Conservation (phyloP, 2,113 vertebrate species). For the Agapornis roseicollis region DNA sequence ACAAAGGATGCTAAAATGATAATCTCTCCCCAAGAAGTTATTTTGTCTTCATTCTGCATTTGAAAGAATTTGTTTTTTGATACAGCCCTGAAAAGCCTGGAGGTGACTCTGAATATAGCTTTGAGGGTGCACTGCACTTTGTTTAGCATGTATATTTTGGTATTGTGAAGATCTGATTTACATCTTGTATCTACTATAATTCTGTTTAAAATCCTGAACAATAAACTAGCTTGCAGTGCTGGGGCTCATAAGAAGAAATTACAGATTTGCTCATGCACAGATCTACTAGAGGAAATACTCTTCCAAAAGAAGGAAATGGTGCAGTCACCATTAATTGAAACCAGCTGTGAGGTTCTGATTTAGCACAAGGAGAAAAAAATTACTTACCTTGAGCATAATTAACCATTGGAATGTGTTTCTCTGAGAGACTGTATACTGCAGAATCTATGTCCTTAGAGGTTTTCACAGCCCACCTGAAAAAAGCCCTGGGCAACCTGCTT, state of each 20-base stretch:
- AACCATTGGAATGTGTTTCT: not conserved
- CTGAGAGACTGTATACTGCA: not conserved
- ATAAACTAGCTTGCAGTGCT: not conserved
- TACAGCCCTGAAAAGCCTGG: not conserved
- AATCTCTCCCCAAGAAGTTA: not conserved
- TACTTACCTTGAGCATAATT: not conserved
- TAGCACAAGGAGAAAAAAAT: not conserved
- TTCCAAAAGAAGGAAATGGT: not conserved
- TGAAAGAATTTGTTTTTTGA: not conserved
- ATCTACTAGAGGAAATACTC: not conserved
- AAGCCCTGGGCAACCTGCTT: not conserved
- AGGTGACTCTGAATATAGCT: not conserved
- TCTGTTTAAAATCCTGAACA: not conserved
- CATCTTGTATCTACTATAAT: not conserved
- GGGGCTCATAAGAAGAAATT: not conserved
- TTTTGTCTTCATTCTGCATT: not conserved
- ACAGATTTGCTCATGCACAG: fast-evolving
- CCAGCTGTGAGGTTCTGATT: not conserved
- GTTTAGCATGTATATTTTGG: not conserved
- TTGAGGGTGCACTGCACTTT: not conserved
- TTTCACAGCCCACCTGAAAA: not conserved
- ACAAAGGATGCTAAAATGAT: not conserved
- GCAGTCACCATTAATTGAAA: not conserved
- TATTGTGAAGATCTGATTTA: not conserved
- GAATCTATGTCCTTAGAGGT: not conserved